These are phyloP conservation scores for Cepaea nemoralis DNA, from an alignment of 1,140 invertebrate genomes.

Conservation along the genomic window DNA sequence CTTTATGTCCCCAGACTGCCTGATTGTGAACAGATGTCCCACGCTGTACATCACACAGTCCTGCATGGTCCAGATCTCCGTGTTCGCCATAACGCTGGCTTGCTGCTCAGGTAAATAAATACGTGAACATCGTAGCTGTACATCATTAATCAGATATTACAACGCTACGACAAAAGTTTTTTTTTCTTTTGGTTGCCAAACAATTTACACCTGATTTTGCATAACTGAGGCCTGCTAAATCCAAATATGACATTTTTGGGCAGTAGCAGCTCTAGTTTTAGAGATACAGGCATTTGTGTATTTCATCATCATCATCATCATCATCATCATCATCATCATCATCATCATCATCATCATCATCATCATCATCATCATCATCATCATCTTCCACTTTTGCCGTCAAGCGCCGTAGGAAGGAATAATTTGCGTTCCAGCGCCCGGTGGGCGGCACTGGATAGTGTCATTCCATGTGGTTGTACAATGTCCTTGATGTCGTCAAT, in stretches of 20 bases:
- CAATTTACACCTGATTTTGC: no score
- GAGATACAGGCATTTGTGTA: no score
- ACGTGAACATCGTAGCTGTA: no score
- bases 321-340: neutral
- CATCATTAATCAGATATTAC: neutral
- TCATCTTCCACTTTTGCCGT: neutral
- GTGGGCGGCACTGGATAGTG: no score
- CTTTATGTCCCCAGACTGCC: neutral
- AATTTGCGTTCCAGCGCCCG: no score
- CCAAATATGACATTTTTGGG: neutral
- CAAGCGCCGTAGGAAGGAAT: no score
- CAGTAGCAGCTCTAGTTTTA: neutral
- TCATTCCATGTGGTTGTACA: no score
- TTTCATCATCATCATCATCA: no score
- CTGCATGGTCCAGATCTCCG: neutral
- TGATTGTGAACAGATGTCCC: slow-evolving; percentile 8
- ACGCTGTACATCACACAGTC: neutral
- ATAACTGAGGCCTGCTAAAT: no score
- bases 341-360: neutral
- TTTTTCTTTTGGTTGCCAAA: no score
- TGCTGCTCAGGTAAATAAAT: slow-evolving; percentile 11
- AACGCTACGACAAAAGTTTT: neutral
- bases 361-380: neutral
- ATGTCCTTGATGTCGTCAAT: no score
- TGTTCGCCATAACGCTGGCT: neutral